Percentiles rank a stretch among this genome's conserved stretches.
Evolutionary conservation across 1,140 invertebrate species (phyloP).

Genomic region (Trachymyrmex septentrionalis): DNA sequence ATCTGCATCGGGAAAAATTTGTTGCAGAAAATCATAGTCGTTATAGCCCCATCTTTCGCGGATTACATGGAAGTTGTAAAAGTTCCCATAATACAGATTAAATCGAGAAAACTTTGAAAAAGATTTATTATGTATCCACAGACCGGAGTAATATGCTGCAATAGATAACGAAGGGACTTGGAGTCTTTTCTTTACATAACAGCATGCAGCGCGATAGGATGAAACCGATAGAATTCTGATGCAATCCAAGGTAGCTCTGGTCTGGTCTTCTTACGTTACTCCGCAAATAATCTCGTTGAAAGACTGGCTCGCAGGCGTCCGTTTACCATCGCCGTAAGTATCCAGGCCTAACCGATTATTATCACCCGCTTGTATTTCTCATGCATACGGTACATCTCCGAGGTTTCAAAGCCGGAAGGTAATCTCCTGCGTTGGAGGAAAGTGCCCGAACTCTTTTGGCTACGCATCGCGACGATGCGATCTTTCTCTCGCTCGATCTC

Average conservation of each 20-base stretch:
- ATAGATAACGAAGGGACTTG: conserved; percentile 40
- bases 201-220: conserved; percentile 55
- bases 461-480: conserved; percentile 76
- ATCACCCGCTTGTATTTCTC: conserved; percentile 71
- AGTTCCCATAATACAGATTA: conserved; percentile 42
- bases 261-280: conserved; percentile 68
- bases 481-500: conserved; percentile 70
- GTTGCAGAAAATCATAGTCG: conserved; percentile 17
- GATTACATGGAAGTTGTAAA: conserved; percentile 36
- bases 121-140: conserved; percentile 50
- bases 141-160: not conserved
- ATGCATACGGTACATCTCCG: conserved; percentile 68
- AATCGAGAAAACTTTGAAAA: conserved; percentile 42
- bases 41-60: conserved; percentile 37
- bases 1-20: conserved; percentile 6
- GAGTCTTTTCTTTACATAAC: conserved; percentile 47
- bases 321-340: conserved; percentile 68
- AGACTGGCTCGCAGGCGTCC: conserved; percentile 55
- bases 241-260: conserved; percentile 65
- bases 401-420: conserved; percentile 75
- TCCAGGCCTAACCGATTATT: conserved; percentile 67
- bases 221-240: conserved; percentile 58
- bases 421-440: conserved; percentile 74
- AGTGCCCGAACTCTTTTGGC: conserved; percentile 74
- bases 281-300: conserved; percentile 70